Evolutionary conservation across 2,113 vertebrate genomes (phyloP).

Genomic region (Rhinogobius similis): DNA sequence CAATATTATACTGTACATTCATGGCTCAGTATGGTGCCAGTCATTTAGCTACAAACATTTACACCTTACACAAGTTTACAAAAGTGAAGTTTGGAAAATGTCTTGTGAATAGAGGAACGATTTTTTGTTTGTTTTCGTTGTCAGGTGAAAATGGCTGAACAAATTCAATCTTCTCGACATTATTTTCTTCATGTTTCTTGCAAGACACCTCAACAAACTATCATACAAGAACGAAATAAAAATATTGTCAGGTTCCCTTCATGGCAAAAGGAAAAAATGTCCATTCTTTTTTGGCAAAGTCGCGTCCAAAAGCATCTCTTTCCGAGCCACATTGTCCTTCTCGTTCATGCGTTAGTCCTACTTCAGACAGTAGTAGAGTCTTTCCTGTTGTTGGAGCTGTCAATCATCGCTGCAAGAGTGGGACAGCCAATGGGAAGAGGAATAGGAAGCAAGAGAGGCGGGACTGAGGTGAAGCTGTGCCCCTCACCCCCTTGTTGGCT

Average conservation of each 20-base stretch:
- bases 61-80: conserved; percentile 48
- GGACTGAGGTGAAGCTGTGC: conserved; percentile 42
- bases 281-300: conserved; percentile 67
- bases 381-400: conserved; percentile 27
- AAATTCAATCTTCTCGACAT: conserved; percentile 14
- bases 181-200: conserved; percentile 11
- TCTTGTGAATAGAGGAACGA: conserved; percentile 27
- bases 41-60: conserved; percentile 61
- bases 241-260: conserved; percentile 44
- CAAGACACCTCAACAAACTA: conserved; percentile 49
- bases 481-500: conserved; percentile 75
- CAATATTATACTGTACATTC: conserved; percentile 60
- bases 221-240: conserved; percentile 41
- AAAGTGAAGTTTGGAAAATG: conserved; percentile 33
- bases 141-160: conserved; percentile 40
- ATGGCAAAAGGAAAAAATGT: conserved; percentile 42
- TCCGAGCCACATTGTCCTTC: conserved; percentile 11
- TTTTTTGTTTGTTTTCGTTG: conserved; percentile 26
- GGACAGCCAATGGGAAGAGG: conserved; percentile 69
- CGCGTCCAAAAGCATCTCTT: conserved; percentile 24
- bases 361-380: conserved; percentile 33
- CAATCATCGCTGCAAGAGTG: conserved; percentile 86
- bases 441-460: conserved; percentile 62
- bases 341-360: conserved; percentile 20
- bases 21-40: conserved; percentile 60